Evolutionary conservation across 2,797 vertebrate genomes (phyloP).

Genomic region (Gallinago solitaria): DNA sequence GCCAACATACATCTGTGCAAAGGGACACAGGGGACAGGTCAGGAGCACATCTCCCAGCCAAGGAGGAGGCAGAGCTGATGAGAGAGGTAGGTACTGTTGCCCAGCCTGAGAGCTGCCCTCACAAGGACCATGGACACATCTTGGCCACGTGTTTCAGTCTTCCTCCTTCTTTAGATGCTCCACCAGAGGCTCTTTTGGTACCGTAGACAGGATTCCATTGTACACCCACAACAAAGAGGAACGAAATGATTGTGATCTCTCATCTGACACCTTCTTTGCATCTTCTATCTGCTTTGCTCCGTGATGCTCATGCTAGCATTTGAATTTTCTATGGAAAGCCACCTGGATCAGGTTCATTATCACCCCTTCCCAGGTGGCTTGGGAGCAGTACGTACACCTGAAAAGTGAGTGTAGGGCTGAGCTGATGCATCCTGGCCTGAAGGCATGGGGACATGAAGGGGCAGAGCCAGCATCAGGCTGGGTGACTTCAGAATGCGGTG

Average conservation of each 20-base stretch:
- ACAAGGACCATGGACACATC: accelerated
- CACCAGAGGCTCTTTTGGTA: not conserved
- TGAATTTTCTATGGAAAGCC: not conserved
- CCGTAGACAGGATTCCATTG: not conserved
- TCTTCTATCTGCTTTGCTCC: not conserved
- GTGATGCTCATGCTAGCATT: accelerated
- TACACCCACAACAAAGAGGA: not conserved
- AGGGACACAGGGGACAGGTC: not conserved
- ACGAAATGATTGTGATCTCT: not conserved
- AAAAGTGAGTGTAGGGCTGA: not conserved
- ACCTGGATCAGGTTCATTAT: not conserved
- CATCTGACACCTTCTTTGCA: not conserved
- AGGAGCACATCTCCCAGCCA: not conserved
- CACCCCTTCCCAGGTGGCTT: not conserved
- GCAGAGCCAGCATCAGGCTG: not conserved
- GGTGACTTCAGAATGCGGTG: not conserved
- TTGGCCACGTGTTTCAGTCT: not conserved
- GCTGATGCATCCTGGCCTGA: not conserved
- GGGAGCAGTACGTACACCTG: not conserved
- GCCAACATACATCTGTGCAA: not conserved
- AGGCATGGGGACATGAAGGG: not conserved
- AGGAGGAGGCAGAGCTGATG: not conserved
- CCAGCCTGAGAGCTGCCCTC: not conserved
- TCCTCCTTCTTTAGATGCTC: not conserved
- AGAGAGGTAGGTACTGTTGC: not conserved